phyloP scores from a whole-genome alignment of 53 echinoderm and acorn worm species.

The Apostichopus leukothele region DNA sequence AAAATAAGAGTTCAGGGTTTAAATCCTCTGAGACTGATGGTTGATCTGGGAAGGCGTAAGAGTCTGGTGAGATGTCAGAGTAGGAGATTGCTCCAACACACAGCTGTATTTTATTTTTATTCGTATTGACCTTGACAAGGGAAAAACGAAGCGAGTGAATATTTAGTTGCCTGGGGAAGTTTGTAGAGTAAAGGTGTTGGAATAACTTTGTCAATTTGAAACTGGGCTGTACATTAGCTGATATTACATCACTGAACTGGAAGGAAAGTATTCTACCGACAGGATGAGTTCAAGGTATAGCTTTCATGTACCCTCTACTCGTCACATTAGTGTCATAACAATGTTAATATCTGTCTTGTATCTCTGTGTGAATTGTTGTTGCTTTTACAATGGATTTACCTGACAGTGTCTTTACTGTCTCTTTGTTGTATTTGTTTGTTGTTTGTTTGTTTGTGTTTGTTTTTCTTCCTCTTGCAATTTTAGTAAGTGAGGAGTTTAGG shows the following conservation, averaged over 20 bases:
- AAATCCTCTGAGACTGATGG: not conserved
- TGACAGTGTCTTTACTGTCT: no score
- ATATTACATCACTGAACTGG: not conserved
- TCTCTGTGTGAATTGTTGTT: no score
- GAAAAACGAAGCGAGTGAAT: not conserved
- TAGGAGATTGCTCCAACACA: no score
- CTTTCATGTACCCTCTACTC: not conserved
- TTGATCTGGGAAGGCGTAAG: not conserved
- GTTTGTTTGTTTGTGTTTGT: no score
- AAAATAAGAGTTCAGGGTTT: not conserved
- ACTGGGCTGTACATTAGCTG: not conserved
- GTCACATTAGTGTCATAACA: no score
- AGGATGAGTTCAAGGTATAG: not conserved
- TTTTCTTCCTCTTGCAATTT: no score
- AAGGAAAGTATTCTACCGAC: not conserved
- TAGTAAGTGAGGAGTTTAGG: no score
- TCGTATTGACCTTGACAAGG: not conserved
- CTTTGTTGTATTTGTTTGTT: no score
- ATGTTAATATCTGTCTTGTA: no score
- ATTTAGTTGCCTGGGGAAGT: constrained; percentile 3
- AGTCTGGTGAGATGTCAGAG: not conserved
- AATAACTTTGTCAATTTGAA: not conserved
- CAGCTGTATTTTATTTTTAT: no score
- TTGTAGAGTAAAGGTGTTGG: not conserved
- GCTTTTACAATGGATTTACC: no score